Percentiles rank a stretch among this genome's conserved stretches.
These are phyloP conservation scores for Anser cygnoides DNA, from an alignment of 2,113 vertebrate genomes.

Conservation along the genomic window DNA sequence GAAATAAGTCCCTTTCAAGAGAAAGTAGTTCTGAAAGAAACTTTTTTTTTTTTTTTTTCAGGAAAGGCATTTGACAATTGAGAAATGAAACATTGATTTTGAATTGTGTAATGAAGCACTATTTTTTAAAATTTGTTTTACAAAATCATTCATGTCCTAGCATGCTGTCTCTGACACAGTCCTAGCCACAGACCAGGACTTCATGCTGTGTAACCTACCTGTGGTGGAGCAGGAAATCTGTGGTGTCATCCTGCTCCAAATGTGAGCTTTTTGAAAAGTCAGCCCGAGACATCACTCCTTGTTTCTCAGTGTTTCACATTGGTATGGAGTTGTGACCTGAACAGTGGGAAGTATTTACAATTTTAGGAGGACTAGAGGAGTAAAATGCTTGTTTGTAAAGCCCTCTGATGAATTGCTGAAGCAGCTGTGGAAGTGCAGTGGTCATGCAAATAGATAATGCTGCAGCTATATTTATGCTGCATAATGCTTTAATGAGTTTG, in stretches of 20 bases:
- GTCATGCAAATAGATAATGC: neutral
- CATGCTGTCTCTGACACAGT: neutral
- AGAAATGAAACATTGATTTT: neutral
- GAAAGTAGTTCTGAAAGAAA: neutral
- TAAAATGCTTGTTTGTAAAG: neutral
- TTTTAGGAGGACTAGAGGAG: neutral
- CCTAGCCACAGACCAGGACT: neutral
- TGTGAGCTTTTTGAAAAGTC: neutral
- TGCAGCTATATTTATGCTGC: neutral
- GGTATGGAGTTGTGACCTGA: neutral
- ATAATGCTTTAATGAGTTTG: neutral
- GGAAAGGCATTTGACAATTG: neutral
- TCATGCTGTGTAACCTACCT: neutral
- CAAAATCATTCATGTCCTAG: neutral
- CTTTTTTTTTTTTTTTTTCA: neutral
- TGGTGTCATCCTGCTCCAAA: accelerated
- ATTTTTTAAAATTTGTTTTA: neutral
- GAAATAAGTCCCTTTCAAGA: neutral
- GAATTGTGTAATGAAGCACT: neutral
- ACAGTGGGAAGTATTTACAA: neutral
- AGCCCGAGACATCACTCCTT: neutral
- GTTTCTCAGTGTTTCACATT: neutral
- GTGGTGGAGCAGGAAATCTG: neutral
- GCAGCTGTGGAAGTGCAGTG: neutral
- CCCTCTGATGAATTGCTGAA: neutral